phyloP scores from a whole-genome alignment of 1,140 invertebrate genomes.

The Dryas iulia region DNA sequence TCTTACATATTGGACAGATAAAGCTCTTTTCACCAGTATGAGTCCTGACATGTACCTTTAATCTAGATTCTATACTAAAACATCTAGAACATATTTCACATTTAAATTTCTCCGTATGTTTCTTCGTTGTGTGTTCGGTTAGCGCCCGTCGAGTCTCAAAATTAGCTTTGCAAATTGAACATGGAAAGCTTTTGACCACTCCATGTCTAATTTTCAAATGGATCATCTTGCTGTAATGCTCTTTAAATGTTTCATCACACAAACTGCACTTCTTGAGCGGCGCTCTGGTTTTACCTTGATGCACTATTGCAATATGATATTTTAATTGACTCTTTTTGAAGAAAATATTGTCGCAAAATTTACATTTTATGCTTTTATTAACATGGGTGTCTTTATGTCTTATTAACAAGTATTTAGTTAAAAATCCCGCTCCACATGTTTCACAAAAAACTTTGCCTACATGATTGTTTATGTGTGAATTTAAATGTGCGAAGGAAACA shows the following conservation, averaged over 20 bases:
- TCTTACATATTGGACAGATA: constrained; percentile 79
- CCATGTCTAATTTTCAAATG: constrained; percentile 53
- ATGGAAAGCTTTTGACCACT: constrained; percentile 41
- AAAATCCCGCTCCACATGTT: constrained; percentile 67
- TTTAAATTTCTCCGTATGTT: constrained; percentile 76
- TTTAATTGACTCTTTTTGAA: constrained; percentile 46
- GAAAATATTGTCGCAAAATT: constrained; percentile 44
- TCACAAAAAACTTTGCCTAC: constrained; percentile 74
- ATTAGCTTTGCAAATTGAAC: constrained; percentile 42
- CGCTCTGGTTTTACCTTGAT: constrained; percentile 40
- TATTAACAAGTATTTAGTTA: constrained; percentile 59
- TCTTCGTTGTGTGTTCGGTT: constrained; percentile 62
- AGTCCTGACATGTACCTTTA: constrained; percentile 85
- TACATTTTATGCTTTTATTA: constrained; percentile 41
- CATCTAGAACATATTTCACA: constrained; percentile 77
- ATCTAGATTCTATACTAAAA: constrained; percentile 80
- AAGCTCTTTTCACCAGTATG: constrained; percentile 83
- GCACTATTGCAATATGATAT: constrained; percentile 47
- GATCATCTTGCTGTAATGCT: constrained; percentile 51
- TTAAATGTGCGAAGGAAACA: constrained; percentile 43
- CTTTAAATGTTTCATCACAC: constrained; percentile 46
- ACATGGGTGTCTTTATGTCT: constrained; percentile 68
- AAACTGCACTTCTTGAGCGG: constrained; percentile 45
- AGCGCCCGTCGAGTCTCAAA: constrained; percentile 43
- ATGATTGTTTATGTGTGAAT: constrained; percentile 59